A percentile compares a stretch with the other conserved stretches of the same genome.
Evolutionary conservation across 2,113 vertebrate species (phyloP).

Genomic region (Mixornis gularis): DNA sequence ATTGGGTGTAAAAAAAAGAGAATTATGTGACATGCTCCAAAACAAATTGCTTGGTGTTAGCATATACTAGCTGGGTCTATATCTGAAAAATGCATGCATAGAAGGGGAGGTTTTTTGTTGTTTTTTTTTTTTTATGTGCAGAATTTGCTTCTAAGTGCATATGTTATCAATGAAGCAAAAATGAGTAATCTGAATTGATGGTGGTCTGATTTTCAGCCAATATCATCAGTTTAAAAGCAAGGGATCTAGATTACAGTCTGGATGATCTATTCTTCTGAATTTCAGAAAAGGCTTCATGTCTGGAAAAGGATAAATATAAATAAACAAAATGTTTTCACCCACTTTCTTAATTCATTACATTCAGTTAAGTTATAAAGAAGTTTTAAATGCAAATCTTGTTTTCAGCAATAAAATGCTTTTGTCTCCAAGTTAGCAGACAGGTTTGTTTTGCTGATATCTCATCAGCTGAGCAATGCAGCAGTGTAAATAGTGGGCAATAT

Average conservation of each 20-base stretch:
- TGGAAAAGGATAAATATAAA: neutral
- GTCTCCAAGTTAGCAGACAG: neutral
- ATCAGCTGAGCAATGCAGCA: neutral
- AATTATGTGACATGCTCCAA: conserved; percentile 58
- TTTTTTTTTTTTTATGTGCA: neutral
- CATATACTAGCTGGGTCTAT: conserved; percentile 40
- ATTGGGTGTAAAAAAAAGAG: conserved; percentile 57
- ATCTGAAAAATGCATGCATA: conserved; percentile 22
- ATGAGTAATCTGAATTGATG: conserved; percentile 9
- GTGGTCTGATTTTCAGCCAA: conserved; percentile 17
- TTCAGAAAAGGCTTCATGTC: neutral
- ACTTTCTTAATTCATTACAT: neutral
- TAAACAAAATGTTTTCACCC: neutral
- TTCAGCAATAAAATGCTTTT: neutral
- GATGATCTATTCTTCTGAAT: conserved; percentile 25
- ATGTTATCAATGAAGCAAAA: conserved; percentile 25
- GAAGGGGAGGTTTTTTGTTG: neutral
- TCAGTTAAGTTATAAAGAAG: neutral
- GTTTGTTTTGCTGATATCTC: neutral
- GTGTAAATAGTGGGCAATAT: neutral
- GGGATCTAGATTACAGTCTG: neutral
- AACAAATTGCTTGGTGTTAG: conserved; percentile 43
- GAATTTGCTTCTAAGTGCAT: conserved; percentile 27
- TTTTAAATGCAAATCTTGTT: neutral
- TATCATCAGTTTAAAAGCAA: conserved; percentile 11